phyloP scores from a whole-genome alignment of 1,140 invertebrate species.

The Pseudachorutes palmiensis region DNA sequence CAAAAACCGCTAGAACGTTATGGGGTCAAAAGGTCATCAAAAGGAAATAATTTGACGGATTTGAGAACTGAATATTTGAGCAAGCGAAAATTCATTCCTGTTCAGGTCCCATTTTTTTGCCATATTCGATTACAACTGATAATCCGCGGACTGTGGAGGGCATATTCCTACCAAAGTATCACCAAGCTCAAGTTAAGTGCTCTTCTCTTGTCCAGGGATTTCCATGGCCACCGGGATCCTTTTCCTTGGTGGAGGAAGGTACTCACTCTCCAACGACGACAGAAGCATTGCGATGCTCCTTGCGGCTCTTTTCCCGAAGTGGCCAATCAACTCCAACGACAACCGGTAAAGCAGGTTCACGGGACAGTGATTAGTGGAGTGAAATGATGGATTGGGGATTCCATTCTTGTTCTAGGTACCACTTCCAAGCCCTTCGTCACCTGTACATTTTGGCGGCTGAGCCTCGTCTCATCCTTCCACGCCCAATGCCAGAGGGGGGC shows the following conservation, averaged over 20 bases:
- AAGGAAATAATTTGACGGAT: no score
- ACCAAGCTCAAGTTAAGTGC: no score
- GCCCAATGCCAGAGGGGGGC: conserved; percentile 32
- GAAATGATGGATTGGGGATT: no score
- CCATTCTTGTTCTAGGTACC: conserved; percentile 57
- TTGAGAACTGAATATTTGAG: no score
- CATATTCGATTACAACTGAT: no score
- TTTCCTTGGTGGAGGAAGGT: conserved; percentile 86
- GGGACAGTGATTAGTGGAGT: neutral
- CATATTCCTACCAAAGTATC: no score
- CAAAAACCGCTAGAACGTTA: no score
- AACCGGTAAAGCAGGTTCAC: conserved; percentile 58
- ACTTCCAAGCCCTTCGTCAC: conserved; percentile 90
- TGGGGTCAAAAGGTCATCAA: no score
- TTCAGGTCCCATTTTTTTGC: no score
- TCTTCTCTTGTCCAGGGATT: no score
- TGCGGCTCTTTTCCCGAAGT: conserved; percentile 91
- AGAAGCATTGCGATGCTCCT: conserved; percentile 77
- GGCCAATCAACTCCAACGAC: conserved; percentile 90
- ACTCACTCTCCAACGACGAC: conserved; percentile 73
- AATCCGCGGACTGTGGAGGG: no score
- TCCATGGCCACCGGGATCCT: conserved; percentile 80
- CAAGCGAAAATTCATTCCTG: no score
- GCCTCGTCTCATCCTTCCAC: conserved; percentile 72
- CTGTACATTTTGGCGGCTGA: conserved; percentile 89